phyloP scores from a whole-genome alignment of 2,113 vertebrate genomes.

The Bolborhynchus lineola region DNA sequence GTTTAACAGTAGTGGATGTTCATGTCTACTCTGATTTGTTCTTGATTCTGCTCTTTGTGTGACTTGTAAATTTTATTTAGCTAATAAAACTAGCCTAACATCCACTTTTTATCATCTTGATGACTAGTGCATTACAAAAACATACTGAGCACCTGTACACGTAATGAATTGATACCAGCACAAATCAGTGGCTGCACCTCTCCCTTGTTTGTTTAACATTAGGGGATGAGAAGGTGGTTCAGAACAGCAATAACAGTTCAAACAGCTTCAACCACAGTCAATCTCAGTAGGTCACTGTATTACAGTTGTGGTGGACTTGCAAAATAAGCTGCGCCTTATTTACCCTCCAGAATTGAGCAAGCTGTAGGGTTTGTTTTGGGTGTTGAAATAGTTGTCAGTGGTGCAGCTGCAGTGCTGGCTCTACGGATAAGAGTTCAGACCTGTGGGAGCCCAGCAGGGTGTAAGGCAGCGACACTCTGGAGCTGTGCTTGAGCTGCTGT shows the following conservation, averaged over 20 bases:
- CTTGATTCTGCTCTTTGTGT: not conserved
- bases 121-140: not conserved
- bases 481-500: rapidly evolving
- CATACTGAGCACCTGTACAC: not conserved
- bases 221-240: not conserved
- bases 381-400: not conserved
- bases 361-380: not conserved
- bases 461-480: not conserved
- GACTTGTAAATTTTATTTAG: not conserved
- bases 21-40: not conserved
- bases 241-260: not conserved
- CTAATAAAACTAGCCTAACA: not conserved
- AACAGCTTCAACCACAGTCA: not conserved
- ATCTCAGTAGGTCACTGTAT: not conserved
- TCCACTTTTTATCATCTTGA: not conserved
- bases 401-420: not conserved
- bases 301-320: not conserved
- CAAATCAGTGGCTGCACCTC: not conserved
- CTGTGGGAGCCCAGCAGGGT: rapidly evolving
- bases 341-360: not conserved
- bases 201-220: rapidly evolving
- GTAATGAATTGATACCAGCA: not conserved
- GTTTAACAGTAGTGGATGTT: not conserved
- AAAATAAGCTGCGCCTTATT: not conserved
- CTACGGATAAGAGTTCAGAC: not conserved